Base-by-base conservation (phyloP, 2,888 invertebrate species). In the Pocota personata region DNA sequence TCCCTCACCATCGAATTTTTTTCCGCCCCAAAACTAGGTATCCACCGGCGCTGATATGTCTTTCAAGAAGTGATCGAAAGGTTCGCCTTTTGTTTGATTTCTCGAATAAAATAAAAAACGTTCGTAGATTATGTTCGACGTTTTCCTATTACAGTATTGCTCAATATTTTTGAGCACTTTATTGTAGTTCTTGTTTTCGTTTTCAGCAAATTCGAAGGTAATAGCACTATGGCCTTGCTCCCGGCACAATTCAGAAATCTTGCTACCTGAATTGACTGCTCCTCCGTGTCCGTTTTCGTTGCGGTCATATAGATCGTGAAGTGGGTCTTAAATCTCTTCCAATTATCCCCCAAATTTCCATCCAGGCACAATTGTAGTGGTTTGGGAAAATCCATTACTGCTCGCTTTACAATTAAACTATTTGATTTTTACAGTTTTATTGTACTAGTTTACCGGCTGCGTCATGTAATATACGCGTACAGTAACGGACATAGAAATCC, bases 1-100 rank as follows among this genome's bases (percentile, higher is more conserved):
- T 73, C 73, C 43, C 73, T 62, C 30, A 73, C 37, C 62, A 73
- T 73, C 12, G 73, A 73, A 6, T 73, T 43, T 19, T 73, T 73
- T 21, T 73, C 55, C 1, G 52, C 14, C 57, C 72, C 3, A 72
- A n/a, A n/a, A n/a, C n/a, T n/a, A n/a, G n/a, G n/a, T n/a, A n/a
- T n/a, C n/a, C n/a, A n/a, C n/a, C n/a, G n/a, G 30, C 3, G 71
- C 58, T 27, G 71, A 60, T 37, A 72, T 35, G 16, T 72, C 57
- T 14, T 35, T 46, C 0, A 58, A 12, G 14, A 58, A 58, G 4
- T 71, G 40, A 8, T 58, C 71, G 6, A 71, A 71, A 2, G 57
- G 71, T 21, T 58, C 58, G 2, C 46, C 58, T 62, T 58, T 30
- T 10, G 43, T 58, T 57, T 32, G 71, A 12, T 43, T 57, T 24